These are phyloP conservation scores for Drosophila pandora DNA, from an alignment of 1,140 invertebrate species.

Conservation along the genomic window DNA sequence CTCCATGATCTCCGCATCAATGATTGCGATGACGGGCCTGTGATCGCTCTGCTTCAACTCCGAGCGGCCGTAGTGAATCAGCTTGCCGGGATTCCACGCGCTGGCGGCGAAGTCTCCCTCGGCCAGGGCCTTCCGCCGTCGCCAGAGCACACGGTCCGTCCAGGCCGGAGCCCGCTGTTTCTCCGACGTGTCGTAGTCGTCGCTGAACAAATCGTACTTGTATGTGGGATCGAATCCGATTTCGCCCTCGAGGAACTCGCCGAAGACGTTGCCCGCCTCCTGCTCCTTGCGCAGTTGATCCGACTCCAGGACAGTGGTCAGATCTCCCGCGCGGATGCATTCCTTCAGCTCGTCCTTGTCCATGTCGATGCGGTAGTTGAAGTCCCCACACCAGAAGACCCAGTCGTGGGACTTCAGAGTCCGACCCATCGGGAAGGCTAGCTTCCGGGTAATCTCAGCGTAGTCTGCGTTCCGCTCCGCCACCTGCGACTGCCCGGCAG, in stretches of 20 bases:
- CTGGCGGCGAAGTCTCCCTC: slow-evolving; percentile 86
- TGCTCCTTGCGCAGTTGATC: slow-evolving; percentile 96
- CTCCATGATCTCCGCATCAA: slow-evolving; percentile 94
- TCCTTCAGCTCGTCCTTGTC: slow-evolving; percentile 97
- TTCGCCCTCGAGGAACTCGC: slow-evolving; percentile 96
- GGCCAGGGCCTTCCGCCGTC: slow-evolving; percentile 89
- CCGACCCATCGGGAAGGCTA: slow-evolving; percentile 96
- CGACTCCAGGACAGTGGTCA: slow-evolving; percentile 90
- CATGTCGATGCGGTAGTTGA: slow-evolving; percentile 99
- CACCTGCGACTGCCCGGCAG: slow-evolving; percentile 97
- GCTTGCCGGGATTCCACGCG: slow-evolving; percentile 89
- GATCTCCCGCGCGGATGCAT: slow-evolving; percentile 91
- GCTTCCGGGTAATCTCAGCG: slow-evolving; percentile 96
- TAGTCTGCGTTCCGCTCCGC: slow-evolving; percentile 98
- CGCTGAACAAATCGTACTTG: slow-evolving; percentile 99
- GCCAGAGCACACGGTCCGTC: slow-evolving; percentile 98
- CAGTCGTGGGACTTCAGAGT: slow-evolving; percentile 98
- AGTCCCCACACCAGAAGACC: slow-evolving; percentile 99
- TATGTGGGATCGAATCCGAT: slow-evolving; percentile 98
- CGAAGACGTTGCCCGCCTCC: slow-evolving; percentile 94
- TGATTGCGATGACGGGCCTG: slow-evolving; percentile 94
- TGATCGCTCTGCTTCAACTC: slow-evolving; percentile 99
- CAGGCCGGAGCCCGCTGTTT: slow-evolving; percentile 98
- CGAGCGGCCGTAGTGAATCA: slow-evolving; percentile 94
- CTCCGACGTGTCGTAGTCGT: slow-evolving; percentile 99